These are phyloP conservation scores for Coranthus polyacanthus DNA, from an alignment of 2,797 vertebrate species.

Conservation along the genomic window DNA sequence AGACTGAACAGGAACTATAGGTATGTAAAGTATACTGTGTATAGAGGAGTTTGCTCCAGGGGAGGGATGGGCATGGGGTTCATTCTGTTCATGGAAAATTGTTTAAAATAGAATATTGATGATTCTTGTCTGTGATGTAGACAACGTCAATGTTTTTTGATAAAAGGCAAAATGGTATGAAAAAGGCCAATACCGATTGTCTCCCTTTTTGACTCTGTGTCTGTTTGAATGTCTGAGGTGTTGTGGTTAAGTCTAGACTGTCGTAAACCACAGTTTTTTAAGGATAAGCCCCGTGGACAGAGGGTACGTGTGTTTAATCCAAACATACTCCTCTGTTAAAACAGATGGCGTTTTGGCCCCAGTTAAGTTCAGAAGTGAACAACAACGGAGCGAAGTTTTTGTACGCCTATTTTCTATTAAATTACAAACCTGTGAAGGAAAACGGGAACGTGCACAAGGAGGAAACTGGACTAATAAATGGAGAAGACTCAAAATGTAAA, in stretches of 20 bases:
- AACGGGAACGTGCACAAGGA: neutral
- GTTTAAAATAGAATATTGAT: slow-evolving; percentile 85
- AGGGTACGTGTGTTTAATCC: slow-evolving; percentile 70
- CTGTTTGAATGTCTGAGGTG: slow-evolving; percentile 1
- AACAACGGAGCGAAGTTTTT: slow-evolving; percentile 29
- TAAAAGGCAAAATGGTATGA: slow-evolving; percentile 80
- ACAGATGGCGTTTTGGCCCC: slow-evolving; percentile 73
- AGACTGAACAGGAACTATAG: slow-evolving; percentile 75
- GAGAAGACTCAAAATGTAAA: too few relatives aligned
- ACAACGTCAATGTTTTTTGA: slow-evolving; percentile 86
- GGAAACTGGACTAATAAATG: too few relatives aligned
- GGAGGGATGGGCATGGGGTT: slow-evolving; percentile 74
- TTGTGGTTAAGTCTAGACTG: slow-evolving; percentile 59
- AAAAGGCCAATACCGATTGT: slow-evolving; percentile 36
- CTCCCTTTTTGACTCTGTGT: slow-evolving; percentile 47
- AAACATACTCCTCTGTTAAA: slow-evolving; percentile 32
- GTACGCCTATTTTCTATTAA: neutral
- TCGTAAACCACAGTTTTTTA: slow-evolving; percentile 59
- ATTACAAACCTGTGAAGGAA: neutral
- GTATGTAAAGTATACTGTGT: slow-evolving; percentile 85
- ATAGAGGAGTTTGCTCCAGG: slow-evolving; percentile 80
- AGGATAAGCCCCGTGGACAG: slow-evolving; percentile 69
- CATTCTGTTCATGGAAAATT: slow-evolving; percentile 78
- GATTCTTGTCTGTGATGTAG: slow-evolving; percentile 90
- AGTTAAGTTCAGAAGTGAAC: slow-evolving; percentile 35